These are phyloP conservation scores for Micromesistius poutassou DNA, from an alignment of 2,797 vertebrate genomes.

Conservation along the genomic window DNA sequence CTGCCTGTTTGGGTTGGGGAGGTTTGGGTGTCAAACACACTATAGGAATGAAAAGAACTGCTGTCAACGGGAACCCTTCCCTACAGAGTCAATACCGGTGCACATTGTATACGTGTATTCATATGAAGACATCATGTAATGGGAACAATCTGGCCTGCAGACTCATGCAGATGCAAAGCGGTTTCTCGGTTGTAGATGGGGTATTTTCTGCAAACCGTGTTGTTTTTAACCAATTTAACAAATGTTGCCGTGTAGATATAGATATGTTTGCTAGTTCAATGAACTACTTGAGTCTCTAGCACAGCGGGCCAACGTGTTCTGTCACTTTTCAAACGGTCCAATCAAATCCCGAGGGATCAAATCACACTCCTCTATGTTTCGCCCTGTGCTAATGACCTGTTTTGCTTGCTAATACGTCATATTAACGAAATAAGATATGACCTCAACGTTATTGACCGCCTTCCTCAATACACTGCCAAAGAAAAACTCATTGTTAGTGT, in stretches of 20 bases:
- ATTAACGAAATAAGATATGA: slow-evolving; percentile 1
- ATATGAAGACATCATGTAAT: background rate
- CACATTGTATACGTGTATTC: background rate
- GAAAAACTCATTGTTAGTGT: background rate
- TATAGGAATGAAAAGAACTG: background rate
- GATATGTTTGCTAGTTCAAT: too few species aligned
- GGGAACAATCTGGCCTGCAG: background rate
- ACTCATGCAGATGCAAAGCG: background rate
- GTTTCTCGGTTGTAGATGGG: background rate
- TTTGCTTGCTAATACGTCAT: background rate
- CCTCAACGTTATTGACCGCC: background rate
- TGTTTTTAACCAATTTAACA: background rate
- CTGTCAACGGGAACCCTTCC: background rate
- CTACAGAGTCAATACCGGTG: background rate
- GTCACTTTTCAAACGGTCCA: background rate
- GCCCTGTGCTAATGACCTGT: background rate
- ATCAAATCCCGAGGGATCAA: background rate
- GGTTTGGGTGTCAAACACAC: background rate
- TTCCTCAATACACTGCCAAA: background rate
- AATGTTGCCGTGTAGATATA: too few species aligned
- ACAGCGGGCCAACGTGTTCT: background rate
- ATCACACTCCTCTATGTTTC: background rate
- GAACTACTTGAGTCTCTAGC: background rate
- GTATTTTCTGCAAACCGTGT: background rate
- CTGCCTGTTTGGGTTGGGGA: background rate